A percentile compares a stretch with the other conserved stretches of the same genome.
Evolutionary conservation across 2,888 invertebrate genomes (phyloP).

Genomic region (Xestoiulus laeticollis): DNA sequence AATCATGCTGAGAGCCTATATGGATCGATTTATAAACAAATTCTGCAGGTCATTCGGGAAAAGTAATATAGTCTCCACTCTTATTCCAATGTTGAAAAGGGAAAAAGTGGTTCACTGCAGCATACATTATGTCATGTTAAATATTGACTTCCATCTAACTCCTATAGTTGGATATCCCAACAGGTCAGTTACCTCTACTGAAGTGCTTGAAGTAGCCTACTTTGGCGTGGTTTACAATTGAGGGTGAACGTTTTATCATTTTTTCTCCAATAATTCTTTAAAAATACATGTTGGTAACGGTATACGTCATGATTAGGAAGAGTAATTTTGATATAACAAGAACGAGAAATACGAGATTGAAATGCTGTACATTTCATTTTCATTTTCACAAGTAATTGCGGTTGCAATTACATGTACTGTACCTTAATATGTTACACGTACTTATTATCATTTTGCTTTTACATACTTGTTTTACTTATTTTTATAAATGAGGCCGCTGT

Average conservation of each 20-base stretch:
- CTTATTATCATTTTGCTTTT: background rate
- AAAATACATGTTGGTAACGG: too few relatives aligned
- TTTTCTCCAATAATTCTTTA: too few relatives aligned
- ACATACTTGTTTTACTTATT: background rate
- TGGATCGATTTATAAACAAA: slow-evolving; percentile 1
- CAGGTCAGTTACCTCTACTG: too few relatives aligned
- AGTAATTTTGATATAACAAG: background rate
- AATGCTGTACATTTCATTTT: background rate
- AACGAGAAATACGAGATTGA: too few relatives aligned
- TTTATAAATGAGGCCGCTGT: background rate
- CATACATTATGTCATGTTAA: too few relatives aligned
- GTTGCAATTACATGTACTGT: background rate
- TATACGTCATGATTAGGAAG: too few relatives aligned
- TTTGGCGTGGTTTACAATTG: too few relatives aligned
- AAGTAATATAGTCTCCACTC: background rate
- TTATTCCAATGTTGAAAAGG: background rate
- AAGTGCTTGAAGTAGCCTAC: too few relatives aligned
- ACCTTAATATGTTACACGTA: background rate
- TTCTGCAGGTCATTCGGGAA: background rate
- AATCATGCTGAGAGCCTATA: background rate
- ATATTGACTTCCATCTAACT: too few relatives aligned
- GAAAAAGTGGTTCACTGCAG: background rate
- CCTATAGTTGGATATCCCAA: too few relatives aligned
- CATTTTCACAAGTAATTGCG: background rate
- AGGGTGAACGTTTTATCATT: too few relatives aligned